phyloP scores from a whole-genome alignment of 1,140 invertebrate genomes.

The Pentalonia nigronervosa region DNA sequence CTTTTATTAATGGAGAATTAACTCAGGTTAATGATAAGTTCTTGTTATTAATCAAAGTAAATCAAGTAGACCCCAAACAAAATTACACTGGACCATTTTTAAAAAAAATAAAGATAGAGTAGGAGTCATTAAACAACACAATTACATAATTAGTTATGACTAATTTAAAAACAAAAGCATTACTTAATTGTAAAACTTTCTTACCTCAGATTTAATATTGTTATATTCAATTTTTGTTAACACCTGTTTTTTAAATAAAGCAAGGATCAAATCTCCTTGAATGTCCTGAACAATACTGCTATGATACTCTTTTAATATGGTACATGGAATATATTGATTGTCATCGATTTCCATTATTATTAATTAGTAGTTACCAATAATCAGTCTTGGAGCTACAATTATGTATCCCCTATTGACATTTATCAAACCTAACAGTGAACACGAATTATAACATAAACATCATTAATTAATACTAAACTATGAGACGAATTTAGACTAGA shows the following conservation, averaged over 20 bases:
- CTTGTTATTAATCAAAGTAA: too few relatives aligned
- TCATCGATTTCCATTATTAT: slow-evolving; percentile 1
- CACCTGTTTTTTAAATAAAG: not conserved
- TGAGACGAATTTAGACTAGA: not conserved
- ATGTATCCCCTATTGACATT: not conserved
- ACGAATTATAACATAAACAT: not conserved
- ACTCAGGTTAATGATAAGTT: not conserved
- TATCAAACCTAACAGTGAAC: too few relatives aligned
- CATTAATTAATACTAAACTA: not conserved
- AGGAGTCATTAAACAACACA: not conserved
- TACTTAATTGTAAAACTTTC: not conserved
- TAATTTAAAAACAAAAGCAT: not conserved
- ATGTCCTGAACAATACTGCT: slow-evolving; percentile 37
- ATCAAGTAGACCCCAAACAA: not conserved
- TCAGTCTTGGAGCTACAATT: not conserved
- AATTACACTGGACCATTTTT: not conserved
- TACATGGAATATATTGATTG: not conserved
- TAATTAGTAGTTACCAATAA: not conserved
- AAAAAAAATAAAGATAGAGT: not conserved
- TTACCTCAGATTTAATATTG: slow-evolving; percentile 35
- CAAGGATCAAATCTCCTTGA: slow-evolving; percentile 12
- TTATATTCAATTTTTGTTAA: not conserved
- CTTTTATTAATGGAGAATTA: not conserved
- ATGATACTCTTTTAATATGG: not conserved
- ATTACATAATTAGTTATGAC: not conserved